Evolutionary conservation across 2,113 vertebrate species (phyloP), one percentile per base, ranked within the genome.

Genomic region (Ammodytes marinus): DNA sequence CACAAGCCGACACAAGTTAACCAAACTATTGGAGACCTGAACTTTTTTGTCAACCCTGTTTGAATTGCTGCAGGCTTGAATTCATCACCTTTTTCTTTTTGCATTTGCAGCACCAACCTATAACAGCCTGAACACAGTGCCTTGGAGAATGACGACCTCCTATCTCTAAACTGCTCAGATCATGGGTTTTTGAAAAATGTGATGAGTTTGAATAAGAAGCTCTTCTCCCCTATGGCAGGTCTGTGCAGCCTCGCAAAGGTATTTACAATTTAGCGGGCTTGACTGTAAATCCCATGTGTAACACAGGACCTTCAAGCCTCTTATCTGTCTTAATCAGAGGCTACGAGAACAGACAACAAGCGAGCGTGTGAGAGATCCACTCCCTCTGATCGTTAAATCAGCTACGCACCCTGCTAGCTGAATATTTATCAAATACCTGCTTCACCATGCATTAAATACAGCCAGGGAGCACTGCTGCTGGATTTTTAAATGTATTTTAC

Each of bases 361-460:
- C 74, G 60, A 76, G 80, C 70, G 46, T 77, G 69, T 60, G 42
- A 49, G 43, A 79, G 58, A 82, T 76, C 54, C 3, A 4, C 71
- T 75, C 69, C 68, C 82, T 86, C 72, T 78, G 87, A 88, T 92
- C 74, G 57, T 83, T 72, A 84, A 72, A 91, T 87, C 69, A 86
- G 78, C 74, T 67, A 4, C 76, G 65, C 19, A 69, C 13, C 60
- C 74, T 69, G 43, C 81, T 37, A 17, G 61, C 77, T 82, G 79
- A 86, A 78, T 85, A 80, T 77, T 82, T 74, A 79, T 84, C 52
- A 74, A 65, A 74, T 75, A 35, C 81, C 46, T 58, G 35, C 15
- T 57, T 82, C n/a, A 8, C 47, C 55, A 73, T 69, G 72, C 63
- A 52, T 37, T 27, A 52, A 63, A 63, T 55, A 52, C 50, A 67